These are phyloP conservation scores for Myxocyprinus asiaticus DNA, from an alignment of 2,113 vertebrate species.

Conservation along the genomic window DNA sequence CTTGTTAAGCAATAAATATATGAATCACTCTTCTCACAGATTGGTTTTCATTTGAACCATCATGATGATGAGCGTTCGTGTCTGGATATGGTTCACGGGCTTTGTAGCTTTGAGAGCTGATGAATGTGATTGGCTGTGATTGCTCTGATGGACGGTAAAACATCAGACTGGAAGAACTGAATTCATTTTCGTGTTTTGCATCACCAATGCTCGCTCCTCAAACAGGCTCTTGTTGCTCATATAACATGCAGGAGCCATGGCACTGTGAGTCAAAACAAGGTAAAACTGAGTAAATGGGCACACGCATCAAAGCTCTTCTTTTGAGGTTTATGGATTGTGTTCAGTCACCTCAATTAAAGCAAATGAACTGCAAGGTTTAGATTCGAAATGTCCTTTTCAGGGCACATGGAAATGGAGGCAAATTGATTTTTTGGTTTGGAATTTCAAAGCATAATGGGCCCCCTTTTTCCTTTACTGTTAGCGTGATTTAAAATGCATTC, in stretches of 20 bases:
- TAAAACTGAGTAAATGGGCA: not conserved
- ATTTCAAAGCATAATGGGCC: constrained; percentile 40
- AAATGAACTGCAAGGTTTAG: not conserved
- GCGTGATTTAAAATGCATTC: constrained; percentile 23
- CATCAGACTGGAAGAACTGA: constrained; percentile 11
- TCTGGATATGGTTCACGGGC: constrained; percentile 11
- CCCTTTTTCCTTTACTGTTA: not conserved
- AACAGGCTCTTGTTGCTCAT: not conserved
- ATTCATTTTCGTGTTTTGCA: constrained; percentile 23
- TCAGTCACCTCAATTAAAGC: not conserved
- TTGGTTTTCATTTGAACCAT: constrained; percentile 15
- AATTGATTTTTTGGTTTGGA: constrained; percentile 27
- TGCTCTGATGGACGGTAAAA: constrained; percentile 36
- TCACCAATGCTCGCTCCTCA: not conserved
- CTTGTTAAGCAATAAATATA: constrained; percentile 19
- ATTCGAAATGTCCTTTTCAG: not conserved
- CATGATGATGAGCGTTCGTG: constrained; percentile 19
- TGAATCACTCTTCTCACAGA: constrained; percentile 25
- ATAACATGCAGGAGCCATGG: not conserved
- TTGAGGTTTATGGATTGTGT: not conserved
- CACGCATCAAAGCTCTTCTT: not conserved
- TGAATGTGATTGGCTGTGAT: constrained; percentile 38
- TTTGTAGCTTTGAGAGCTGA: constrained; percentile 35
- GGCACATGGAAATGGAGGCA: not conserved
- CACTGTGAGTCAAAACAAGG: not conserved